phyloP scores from a whole-genome alignment of 2,113 vertebrate species.

The Thalassoma bifasciatum region DNA sequence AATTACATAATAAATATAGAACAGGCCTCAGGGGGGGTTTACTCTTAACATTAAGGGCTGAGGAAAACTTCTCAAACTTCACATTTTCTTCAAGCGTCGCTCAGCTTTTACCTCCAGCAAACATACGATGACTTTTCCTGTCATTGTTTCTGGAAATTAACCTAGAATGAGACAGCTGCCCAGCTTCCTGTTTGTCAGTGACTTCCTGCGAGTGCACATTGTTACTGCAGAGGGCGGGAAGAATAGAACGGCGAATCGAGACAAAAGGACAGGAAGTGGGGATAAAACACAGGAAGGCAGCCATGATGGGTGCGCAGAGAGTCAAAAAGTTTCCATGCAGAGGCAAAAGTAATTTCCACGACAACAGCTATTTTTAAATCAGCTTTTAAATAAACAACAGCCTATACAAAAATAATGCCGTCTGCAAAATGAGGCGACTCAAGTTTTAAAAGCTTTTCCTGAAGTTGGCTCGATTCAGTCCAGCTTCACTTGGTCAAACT shows the following conservation, averaged over 20 bases:
- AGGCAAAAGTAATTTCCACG: neutral
- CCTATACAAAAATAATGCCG: slow-evolving; percentile 20
- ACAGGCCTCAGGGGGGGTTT: slow-evolving; percentile 47
- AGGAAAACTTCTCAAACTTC: slow-evolving; percentile 16
- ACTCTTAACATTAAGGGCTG: slow-evolving; percentile 21
- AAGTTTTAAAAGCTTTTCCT: slow-evolving; percentile 24
- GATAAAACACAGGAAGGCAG: slow-evolving; percentile 34
- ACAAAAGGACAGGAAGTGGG: slow-evolving; percentile 65
- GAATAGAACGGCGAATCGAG: neutral
- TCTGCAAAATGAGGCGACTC: neutral
- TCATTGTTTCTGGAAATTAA: slow-evolving; percentile 30
- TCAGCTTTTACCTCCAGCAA: slow-evolving; percentile 18
- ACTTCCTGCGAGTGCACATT: slow-evolving; percentile 47
- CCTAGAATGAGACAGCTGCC: neutral
- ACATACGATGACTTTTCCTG: slow-evolving; percentile 7
- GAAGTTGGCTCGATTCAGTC: slow-evolving; percentile 32
- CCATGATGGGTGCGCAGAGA: slow-evolving; percentile 1
- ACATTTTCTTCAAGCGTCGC: slow-evolving; percentile 5
- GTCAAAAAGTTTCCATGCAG: neutral
- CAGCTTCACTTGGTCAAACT: slow-evolving; percentile 46
- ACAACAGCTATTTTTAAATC: slow-evolving; percentile 30
- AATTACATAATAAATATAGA: slow-evolving; percentile 63
- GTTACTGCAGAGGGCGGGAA: slow-evolving; percentile 18
- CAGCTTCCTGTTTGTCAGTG: slow-evolving; percentile 48
- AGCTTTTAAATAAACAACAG: slow-evolving; percentile 30